Base-by-base conservation (phyloP, 1,140 invertebrate species). In the Mya arenaria region DNA sequence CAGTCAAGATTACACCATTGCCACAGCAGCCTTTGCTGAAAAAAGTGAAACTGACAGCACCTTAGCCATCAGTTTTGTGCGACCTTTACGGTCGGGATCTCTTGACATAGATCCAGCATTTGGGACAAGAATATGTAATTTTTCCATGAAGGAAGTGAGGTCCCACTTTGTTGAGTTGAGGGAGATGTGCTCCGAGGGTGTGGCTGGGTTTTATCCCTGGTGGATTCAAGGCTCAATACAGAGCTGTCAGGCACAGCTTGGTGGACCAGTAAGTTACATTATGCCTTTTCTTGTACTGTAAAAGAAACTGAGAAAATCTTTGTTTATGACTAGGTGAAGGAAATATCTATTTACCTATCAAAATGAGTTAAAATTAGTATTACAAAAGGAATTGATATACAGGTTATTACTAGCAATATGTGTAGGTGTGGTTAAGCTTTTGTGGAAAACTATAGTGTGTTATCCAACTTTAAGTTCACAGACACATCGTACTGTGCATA, bases 81-180 rank as follows among this genome's bases (percentile, higher is more conserved):
- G 28, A 37, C 6, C 39, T 17, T 15, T 65, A 17, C 15, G 23
- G 37, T n/a, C 25, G 13, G 36, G 17, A 8, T 41, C 68, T 15
- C 48, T 28, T 41, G 56, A 72, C 15, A 8, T 48, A 4, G 80
- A 85, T 30, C 17, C 55, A 15, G 39, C 0, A 2, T 10, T 58
- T 48, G 84, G 84, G 5, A 81, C 73, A 44, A 82, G 74, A 3
- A 41, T 87, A 23, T 87, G 86, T 79, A 82, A 37, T 0, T 68
- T 83, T 41, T 60, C 19, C 4, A 84, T 84, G 66, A 17, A 19
- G 0, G 15, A 48, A 32, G 41, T 84, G 0, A 56, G 52, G 0
- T 23, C 0, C 32, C 55, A 63, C 4, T 87, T 84, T 55, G 28
- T 0, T 1, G 8, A 85, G 17, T 10, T 81, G 15, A 69, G 69